phyloP scores from a whole-genome alignment of 2,797 vertebrate species.

The Gallinago solitaria region DNA sequence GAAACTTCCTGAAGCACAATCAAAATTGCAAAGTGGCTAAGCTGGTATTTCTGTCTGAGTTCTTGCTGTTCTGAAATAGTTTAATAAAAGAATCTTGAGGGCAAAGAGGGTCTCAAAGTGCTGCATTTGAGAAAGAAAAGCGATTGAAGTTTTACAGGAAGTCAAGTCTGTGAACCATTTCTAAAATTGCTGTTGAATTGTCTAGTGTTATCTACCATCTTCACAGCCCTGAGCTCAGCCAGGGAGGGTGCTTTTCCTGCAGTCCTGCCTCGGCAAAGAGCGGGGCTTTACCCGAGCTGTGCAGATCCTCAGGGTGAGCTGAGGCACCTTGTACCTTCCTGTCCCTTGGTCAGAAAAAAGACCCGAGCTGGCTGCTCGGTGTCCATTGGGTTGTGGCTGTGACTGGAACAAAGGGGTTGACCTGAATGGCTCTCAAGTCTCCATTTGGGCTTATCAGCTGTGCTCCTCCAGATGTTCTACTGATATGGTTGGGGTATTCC shows the following conservation, averaged over 20 bases:
- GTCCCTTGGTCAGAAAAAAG: not conserved
- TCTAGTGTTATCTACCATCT: constrained; percentile 17
- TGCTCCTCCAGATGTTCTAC: not conserved
- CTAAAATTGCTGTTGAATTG: constrained; percentile 24
- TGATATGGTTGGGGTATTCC: not conserved
- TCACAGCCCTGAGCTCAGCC: not conserved
- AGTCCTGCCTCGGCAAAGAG: not conserved
- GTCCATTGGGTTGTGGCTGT: not conserved
- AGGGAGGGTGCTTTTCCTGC: not conserved
- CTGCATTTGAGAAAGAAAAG: not conserved
- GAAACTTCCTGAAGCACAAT: not conserved
- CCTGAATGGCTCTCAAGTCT: not conserved
- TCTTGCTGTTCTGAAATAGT: not conserved
- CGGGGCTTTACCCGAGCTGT: not conserved
- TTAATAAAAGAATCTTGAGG: not conserved
- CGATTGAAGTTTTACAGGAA: not conserved
- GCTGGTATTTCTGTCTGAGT: not conserved
- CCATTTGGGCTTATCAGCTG: not conserved
- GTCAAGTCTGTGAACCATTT: not conserved
- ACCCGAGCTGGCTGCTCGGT: not conserved
- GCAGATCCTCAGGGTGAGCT: not conserved
- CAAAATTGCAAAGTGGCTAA: not conserved
- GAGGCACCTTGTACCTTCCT: not conserved
- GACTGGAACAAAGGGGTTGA: not conserved
- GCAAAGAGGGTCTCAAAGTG: not conserved